Evolutionary conservation across 2,113 vertebrate genomes (phyloP).

Genomic region (Coturnix japonica): DNA sequence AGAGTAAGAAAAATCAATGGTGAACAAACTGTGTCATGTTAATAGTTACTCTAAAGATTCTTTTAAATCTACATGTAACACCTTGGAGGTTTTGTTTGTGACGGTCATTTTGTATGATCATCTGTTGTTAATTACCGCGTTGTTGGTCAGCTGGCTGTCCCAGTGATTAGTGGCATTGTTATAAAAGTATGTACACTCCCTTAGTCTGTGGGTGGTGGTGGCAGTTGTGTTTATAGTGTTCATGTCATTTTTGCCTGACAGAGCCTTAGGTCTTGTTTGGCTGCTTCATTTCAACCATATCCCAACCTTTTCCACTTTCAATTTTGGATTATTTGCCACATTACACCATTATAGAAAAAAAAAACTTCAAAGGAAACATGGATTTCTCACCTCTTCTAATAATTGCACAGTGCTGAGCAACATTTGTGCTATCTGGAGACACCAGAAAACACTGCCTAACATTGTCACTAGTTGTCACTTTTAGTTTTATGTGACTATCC

Average conservation of each 20-base stretch:
- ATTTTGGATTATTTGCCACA: neutral
- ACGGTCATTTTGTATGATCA: slow-evolving; percentile 26
- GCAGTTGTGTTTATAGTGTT: neutral
- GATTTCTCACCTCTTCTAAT: neutral
- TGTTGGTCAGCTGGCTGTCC: slow-evolving; percentile 44
- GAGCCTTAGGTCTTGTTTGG: neutral
- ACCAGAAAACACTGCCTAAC: accelerated
- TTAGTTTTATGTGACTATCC: neutral
- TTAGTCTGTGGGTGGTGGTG: slow-evolving; percentile 40
- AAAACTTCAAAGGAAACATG: neutral
- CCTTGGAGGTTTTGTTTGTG: neutral
- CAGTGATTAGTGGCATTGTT: slow-evolving; percentile 51
- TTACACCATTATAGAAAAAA: neutral
- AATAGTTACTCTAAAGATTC: neutral
- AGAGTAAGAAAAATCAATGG: neutral
- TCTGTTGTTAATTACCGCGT: slow-evolving; percentile 63
- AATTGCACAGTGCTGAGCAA: neutral
- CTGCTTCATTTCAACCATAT: neutral
- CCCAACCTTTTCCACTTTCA: neutral
- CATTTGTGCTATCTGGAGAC: neutral
- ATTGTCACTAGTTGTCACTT: neutral
- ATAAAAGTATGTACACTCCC: slow-evolving; percentile 51
- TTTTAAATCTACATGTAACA: neutral
- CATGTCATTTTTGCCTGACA: neutral
- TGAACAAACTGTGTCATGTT: neutral